These are phyloP conservation scores for Sphaeramia orbicularis DNA, from an alignment of 2,797 vertebrate genomes.

Conservation along the genomic window DNA sequence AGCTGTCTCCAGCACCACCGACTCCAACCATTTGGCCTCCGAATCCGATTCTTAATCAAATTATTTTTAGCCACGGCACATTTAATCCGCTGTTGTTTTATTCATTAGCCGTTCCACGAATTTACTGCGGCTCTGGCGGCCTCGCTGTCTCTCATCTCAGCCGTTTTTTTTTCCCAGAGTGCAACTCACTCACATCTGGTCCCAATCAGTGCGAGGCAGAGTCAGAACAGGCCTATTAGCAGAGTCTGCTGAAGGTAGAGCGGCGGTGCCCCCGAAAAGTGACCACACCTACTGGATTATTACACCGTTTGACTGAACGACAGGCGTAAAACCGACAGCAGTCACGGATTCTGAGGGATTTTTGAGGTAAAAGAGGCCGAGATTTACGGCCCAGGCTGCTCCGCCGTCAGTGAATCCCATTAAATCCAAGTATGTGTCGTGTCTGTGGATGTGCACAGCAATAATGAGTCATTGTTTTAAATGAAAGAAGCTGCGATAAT, in stretches of 20 bases:
- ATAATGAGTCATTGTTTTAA: slow-evolving; percentile 66
- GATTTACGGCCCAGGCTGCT: slow-evolving; percentile 52
- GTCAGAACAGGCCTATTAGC: slow-evolving; percentile 68
- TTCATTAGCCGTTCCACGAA: slow-evolving; percentile 78
- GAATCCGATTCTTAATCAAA: slow-evolving; percentile 73
- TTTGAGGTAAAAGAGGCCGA: slow-evolving; percentile 38
- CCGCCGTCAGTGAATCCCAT: slow-evolving; percentile 46
- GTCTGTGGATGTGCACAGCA: slow-evolving; percentile 58
- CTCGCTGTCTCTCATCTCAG: slow-evolving; percentile 71
- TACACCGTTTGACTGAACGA: slow-evolving; percentile 56
- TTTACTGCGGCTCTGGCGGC: slow-evolving; percentile 76
- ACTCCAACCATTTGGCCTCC: slow-evolving; percentile 52
- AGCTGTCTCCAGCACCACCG: slow-evolving; percentile 60
- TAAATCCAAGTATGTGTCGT: slow-evolving; percentile 57
- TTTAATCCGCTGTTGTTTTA: slow-evolving; percentile 81
- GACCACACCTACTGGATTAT: slow-evolving; percentile 43
- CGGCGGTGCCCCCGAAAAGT: no score
- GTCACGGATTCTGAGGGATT: slow-evolving; percentile 27
- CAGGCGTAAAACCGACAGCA: slow-evolving; percentile 37
- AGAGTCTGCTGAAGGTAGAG: slow-evolving; percentile 62
- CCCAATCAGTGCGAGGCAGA: slow-evolving; percentile 57
- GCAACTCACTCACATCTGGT: slow-evolving; percentile 75
- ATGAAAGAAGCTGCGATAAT: slow-evolving; percentile 46
- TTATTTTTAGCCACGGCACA: slow-evolving; percentile 79
- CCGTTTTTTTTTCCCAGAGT: slow-evolving; percentile 73